Conservation (phyloP, 1,140 invertebrate genomes). For the Laupala kohalensis region DNA sequence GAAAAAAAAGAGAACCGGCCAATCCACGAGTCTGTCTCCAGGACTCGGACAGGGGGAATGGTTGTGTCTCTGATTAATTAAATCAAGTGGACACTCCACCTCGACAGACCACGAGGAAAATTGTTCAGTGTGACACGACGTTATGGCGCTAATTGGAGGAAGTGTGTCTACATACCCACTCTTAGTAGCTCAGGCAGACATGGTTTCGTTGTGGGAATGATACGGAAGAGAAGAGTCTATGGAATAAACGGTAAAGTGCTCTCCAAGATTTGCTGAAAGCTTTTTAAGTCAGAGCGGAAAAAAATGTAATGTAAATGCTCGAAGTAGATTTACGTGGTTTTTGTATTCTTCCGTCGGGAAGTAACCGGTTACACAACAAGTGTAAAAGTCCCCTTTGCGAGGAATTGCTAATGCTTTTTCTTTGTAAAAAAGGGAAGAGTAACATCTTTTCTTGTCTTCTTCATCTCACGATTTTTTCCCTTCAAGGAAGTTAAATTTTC, state of each 20-base stretch:
- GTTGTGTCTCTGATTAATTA: neutral
- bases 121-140: neutral
- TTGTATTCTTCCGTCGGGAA: neutral
- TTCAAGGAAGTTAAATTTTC: too few species aligned
- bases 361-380: neutral
- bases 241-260: too few species aligned
- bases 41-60: neutral
- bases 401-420: too few species aligned
- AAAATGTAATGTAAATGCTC: neutral
- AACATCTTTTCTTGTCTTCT: too few species aligned
- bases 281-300: neutral
- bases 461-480: too few species aligned
- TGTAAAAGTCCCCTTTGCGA: too few species aligned
- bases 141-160: neutral
- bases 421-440: too few species aligned
- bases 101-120: neutral
- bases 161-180: too few species aligned
- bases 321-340: neutral
- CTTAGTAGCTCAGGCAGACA: too few species aligned
- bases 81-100: neutral
- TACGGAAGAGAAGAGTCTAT: too few species aligned
- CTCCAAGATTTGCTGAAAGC: neutral
- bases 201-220: too few species aligned
- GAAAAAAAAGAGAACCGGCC: neutral
- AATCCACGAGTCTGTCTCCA: neutral